Base-by-base conservation (phyloP, 2,888 invertebrate genomes). In the Clivina fossor region DNA sequence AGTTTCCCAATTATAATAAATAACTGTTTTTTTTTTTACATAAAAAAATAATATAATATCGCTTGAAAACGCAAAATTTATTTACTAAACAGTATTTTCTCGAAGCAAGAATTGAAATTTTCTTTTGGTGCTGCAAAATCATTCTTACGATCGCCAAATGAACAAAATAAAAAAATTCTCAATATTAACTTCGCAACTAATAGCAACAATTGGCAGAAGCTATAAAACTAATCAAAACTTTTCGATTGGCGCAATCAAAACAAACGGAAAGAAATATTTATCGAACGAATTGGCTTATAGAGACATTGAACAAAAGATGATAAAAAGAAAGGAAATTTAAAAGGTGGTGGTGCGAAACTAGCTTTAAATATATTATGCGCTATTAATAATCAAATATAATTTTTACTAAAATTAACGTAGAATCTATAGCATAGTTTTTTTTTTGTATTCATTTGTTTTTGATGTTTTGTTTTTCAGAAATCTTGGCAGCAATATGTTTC, bases 401-500 rank as follows among this genome's bases (percentile, higher is more conserved):
- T n/a, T n/a, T n/a, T n/a, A n/a, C n/a, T n/a, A n/a, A n/a, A n/a
- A n/a, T n/a, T n/a, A n/a, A n/a, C n/a, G n/a, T n/a, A n/a, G n/a
- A n/a, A n/a, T n/a, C n/a, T n/a, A n/a, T n/a, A n/a, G n/a, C n/a
- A n/a, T n/a, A n/a, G n/a, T n/a, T n/a, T n/a, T n/a, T n/a, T n/a
- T n/a, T n/a, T n/a, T n/a, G n/a, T 7, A 19, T 38, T 38, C 9
- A 38, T 38, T 38, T 7, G 9, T 9, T 38, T 7, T 9, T 16
- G 19, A 32, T 19, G 30, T 11, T 38, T 61, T 60, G 65, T 53
- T 65, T 78, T 76, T 37, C 81, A 91, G 91, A 70, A 86, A 87
- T 74, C 78, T 92, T 69, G 86, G 84, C 62, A 85, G 81, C 71
- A 92, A 92, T 78, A 78, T 81, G 70, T 79, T 92, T 69, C 76